Base-by-base conservation (phyloP, 2,888 invertebrate species). In the Nemoura dubitans region DNA sequence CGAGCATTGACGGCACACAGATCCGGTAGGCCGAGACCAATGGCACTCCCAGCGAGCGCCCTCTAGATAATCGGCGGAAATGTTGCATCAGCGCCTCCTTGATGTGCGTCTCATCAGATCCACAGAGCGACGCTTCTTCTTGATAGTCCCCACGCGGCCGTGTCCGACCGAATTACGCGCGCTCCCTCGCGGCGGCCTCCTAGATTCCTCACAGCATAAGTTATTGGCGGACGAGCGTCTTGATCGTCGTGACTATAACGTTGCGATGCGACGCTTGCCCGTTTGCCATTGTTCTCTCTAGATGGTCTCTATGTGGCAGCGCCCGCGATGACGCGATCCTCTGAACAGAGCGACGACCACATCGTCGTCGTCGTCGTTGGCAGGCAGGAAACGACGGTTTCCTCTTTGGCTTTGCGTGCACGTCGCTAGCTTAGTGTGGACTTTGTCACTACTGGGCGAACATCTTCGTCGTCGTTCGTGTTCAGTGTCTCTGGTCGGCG, bases 1-100 rank as follows among this genome's bases (percentile, higher is more conserved):
- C 94, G 89, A 94, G 42, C 87, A 16, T 84, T 81, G 83, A 86
- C 86, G n/a, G 87, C 82, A 6, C 82, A 6, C 10, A 36, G 36
- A 36, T 36, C 36, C 36, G 36, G 36, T 36, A 10, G 36, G 36
- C 36, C 5, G 36, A 3, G 36, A 6, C 10, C 36, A n/a, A n/a
- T n/a, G 36, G 36, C 36, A n/a, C n/a, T n/a, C n/a, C n/a, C n/a
- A n/a, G n/a, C 36, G 5, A 36, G 36, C 36, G 36, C 36, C 36
- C 36, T 36, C 36, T 36, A 36, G n/a, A n/a, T n/a, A n/a, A 36
- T 6, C 36, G 36, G 36, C 36, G 36, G 36, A 36, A 36, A 36
- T 36, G 10, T 36, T 36, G 36, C 36, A 36, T 36, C 36, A 36
- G 36, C 36, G 36, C 5, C n/a, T n/a, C n/a, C n/a, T n/a, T n/a